Conservation (phyloP, 2,888 invertebrate species). For the Pristionchus japonicus region DNA sequence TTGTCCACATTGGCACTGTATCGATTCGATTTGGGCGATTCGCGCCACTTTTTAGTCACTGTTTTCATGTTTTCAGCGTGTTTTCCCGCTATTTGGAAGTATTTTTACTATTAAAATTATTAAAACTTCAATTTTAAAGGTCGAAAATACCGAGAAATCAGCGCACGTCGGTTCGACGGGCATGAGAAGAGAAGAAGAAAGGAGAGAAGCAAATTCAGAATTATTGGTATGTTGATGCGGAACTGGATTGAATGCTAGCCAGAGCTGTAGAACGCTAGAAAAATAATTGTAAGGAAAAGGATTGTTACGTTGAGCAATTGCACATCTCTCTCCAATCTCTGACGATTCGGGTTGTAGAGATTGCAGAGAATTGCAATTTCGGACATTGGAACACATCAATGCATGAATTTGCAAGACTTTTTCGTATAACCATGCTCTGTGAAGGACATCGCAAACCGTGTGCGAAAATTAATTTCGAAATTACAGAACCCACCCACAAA, state of each 20-base stretch:
- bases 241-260: no score
- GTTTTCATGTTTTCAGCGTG: background rate
- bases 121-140: background rate
- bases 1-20: background rate
- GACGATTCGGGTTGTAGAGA: no score
- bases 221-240: background rate
- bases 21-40: background rate
- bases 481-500: background rate
- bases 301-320: no score
- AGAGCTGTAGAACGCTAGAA: no score
- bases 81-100: background rate
- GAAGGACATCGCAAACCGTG: no score
- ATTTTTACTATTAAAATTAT: background rate
- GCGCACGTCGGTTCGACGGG: conserved; percentile 25
- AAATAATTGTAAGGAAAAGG: no score
- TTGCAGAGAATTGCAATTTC: no score
- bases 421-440: no score
- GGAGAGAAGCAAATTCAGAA: background rate
- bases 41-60: background rate
- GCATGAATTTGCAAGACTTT: no score
- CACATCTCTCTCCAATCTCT: no score
- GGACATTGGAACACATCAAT: no score
- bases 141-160: background rate
- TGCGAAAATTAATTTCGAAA: background rate
- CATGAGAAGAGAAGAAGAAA: conserved; percentile 13